Percentiles rank a stretch among this genome's conserved stretches.
Conservation (phyloP, 2,888 invertebrate genomes). For the Eristalis tenax region DNA sequence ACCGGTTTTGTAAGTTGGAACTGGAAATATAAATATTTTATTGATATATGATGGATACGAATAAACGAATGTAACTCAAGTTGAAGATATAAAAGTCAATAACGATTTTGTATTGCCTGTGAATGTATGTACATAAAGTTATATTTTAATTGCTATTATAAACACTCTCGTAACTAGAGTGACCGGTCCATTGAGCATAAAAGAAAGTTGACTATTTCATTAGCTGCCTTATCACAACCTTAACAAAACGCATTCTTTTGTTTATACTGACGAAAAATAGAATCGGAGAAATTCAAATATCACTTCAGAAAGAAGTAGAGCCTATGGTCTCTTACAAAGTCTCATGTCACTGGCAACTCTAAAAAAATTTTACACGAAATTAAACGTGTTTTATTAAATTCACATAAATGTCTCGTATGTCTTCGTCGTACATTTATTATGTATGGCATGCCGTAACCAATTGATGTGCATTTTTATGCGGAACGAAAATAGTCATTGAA, state of each 20-base stretch:
- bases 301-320: neutral
- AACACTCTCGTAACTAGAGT: neutral
- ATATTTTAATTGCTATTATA: neutral
- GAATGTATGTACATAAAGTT: neutral
- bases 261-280: neutral
- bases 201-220: neutral
- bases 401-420: neutral
- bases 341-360: neutral
- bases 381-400: neutral
- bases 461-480: neutral
- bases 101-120: neutral
- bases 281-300: neutral
- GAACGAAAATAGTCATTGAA: neutral
- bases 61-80: slow-evolving; percentile 1
- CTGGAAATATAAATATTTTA: slow-evolving; percentile 73
- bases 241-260: neutral
- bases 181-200: neutral
- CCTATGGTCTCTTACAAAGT: neutral
- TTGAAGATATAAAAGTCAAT: neutral
- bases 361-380: neutral
- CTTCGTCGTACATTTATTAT: neutral
- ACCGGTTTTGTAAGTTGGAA: slow-evolving; percentile 75
- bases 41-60: slow-evolving; percentile 10
- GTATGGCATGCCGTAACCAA: neutral
- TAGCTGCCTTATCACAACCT: neutral